Evolutionary conservation across 2,113 vertebrate species (phyloP).

Genomic region (Pitta sordida): DNA sequence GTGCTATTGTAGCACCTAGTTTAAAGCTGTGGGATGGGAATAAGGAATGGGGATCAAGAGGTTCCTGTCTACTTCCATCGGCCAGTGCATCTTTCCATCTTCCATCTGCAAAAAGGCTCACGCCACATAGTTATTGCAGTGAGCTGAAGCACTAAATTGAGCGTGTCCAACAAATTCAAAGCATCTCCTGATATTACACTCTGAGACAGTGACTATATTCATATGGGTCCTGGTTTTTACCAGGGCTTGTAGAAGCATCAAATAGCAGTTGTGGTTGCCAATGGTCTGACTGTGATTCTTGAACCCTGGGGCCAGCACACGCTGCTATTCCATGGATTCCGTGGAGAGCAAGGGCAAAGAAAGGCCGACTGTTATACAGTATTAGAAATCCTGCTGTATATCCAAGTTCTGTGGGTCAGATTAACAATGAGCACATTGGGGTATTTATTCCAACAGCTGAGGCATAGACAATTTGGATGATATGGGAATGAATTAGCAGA

Average conservation of each 20-base stretch:
- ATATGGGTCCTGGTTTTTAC: background rate
- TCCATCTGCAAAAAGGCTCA: background rate
- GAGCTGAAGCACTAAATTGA: background rate
- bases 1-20: background rate
- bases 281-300: background rate
- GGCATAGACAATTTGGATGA: conserved; percentile 29
- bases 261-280: background rate
- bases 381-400: background rate
- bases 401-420: background rate
- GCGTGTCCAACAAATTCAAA: background rate
- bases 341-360: background rate
- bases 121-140: background rate
- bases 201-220: accelerated
- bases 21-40: background rate
- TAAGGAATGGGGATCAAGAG: background rate
- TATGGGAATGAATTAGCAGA: conserved; percentile 46
- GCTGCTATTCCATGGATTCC: background rate
- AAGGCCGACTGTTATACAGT: background rate
- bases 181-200: background rate
- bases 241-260: background rate
- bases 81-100: background rate
- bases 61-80: background rate
- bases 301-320: background rate
- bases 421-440: background rate
- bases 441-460: conserved; percentile 37